Base-by-base conservation (phyloP, 2,797 vertebrate genomes). In the Leontocebus nigricollis region DNA sequence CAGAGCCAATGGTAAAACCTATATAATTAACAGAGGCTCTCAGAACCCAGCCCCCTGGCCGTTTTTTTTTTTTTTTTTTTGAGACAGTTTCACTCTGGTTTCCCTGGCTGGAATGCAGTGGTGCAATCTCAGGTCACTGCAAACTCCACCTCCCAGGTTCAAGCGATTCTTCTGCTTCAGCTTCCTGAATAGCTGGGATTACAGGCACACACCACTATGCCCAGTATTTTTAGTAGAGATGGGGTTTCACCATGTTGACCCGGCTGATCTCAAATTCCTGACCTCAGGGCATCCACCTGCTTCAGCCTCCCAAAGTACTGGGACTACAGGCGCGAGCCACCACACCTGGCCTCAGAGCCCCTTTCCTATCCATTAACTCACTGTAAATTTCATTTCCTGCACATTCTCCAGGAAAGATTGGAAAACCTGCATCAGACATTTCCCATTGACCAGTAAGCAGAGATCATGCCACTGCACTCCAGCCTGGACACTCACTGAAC, bases 331-430 rank as follows among this genome's bases (percentile, higher is more conserved):
- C 15, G 4, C 4, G 7, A 67, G 64, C 64, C 64, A 64, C 61
- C 33, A 33, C 33, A 9, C 33, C 64, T 19, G 7, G 64, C 73
- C 64, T 77, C 33, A 79, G 80, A 77, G 27, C 19, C 9, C 19
- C n/a, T 84, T 88, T 92, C 59, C 9, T 89, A 30, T 36, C 85
- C 67, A 57, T 55, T 70, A 81, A 73, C 73, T 90, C 52, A 87
- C 33, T 88, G 75, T 83, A 67, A 64, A 96, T 70, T 64, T 80
- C 48, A 95, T 46, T 88, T 95, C 13, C 55, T 95, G 3, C 26
- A 57, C 2, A 0, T 52, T 94, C 48, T 92, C 61, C 15, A 95
- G 39, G 59, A 44, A 80, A 72, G n/a, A 89, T 9, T 83, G 61
- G 19, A 72, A 92, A 73, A 76, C 57, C 41, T 41, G 73, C 4